These are phyloP conservation scores for Pseudoips prasinana DNA, from an alignment of 2,888 invertebrate species.

Conservation along the genomic window DNA sequence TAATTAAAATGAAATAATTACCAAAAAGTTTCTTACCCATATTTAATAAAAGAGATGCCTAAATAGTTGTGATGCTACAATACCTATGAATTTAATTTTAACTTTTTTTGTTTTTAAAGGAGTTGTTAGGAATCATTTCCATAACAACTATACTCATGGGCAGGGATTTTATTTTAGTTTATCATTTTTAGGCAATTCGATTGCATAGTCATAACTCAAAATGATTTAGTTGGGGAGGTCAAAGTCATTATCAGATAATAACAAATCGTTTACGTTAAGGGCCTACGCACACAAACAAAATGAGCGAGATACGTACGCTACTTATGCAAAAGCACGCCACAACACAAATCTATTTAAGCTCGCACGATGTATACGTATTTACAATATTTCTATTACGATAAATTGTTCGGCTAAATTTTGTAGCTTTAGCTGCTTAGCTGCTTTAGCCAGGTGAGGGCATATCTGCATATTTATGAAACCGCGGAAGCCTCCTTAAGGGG, in stretches of 20 bases:
- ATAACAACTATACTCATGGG: too few relatives aligned
- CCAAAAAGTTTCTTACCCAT: too few relatives aligned
- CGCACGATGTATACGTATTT: slow-evolving; percentile 69
- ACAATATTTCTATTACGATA: slow-evolving; percentile 79
- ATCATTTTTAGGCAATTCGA: too few relatives aligned
- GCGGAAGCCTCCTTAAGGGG: slow-evolving; percentile 73
- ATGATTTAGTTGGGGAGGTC: slow-evolving; percentile 30
- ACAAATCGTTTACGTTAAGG: slow-evolving; percentile 55
- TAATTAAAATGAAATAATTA: too few relatives aligned
- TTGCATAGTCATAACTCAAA: slow-evolving; percentile 12
- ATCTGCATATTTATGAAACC: slow-evolving; percentile 81
- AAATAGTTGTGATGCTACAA: too few relatives aligned
- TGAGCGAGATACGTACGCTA: slow-evolving; percentile 50
- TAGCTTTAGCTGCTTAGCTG: slow-evolving; percentile 49
- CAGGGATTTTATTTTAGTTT: too few relatives aligned
- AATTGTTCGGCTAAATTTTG: slow-evolving; percentile 76
- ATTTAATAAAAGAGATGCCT: too few relatives aligned
- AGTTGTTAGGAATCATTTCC: too few relatives aligned
- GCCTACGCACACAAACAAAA: slow-evolving; percentile 58
- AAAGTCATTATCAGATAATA: slow-evolving; percentile 55
- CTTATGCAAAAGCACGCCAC: slow-evolving; percentile 74
- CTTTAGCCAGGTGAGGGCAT: slow-evolving; percentile 70
- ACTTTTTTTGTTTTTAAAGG: too few relatives aligned
- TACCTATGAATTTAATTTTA: too few relatives aligned
- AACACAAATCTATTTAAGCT: slow-evolving; percentile 70